Percentiles rank a stretch among this genome's conserved stretches.
phyloP scores from a whole-genome alignment of 2,113 vertebrate genomes.

The Vidua macroura region DNA sequence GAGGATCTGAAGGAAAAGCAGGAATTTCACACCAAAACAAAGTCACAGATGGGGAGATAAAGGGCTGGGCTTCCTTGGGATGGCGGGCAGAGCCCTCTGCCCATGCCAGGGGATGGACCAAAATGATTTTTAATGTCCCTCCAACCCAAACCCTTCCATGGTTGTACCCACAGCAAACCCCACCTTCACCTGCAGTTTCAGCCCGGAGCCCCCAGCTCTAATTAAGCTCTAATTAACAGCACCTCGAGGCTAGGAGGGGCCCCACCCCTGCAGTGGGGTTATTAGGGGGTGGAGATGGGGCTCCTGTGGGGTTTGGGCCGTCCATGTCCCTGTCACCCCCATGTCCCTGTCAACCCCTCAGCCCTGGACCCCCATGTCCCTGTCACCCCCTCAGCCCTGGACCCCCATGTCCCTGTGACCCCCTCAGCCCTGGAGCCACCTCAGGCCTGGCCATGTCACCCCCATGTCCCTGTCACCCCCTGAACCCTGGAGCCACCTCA shows the following conservation, averaged over 20 bases:
- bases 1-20: neutral
- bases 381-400: neutral
- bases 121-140: too few species aligned
- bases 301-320: too few species aligned
- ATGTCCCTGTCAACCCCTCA: neutral
- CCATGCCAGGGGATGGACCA: accelerated
- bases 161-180: accelerated
- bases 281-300: too few species aligned
- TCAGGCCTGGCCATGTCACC: too few species aligned
- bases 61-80: neutral
- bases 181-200: accelerated
- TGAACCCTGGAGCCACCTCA: neutral
- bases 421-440: neutral
- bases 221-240: neutral
- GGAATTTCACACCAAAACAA: neutral
- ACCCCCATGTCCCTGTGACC: accelerated
- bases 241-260: neutral
- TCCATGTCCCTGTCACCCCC: accelerated
- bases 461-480: neutral
- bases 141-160: neutral
- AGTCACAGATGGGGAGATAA: neutral
- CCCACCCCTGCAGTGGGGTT: neutral
- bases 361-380: accelerated
- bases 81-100: neutral
- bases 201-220: neutral